Percentiles rank a stretch among this genome's conserved stretches.
Conservation (phyloP, 1,140 invertebrate species). For the Trinorchestia longiramus region DNA sequence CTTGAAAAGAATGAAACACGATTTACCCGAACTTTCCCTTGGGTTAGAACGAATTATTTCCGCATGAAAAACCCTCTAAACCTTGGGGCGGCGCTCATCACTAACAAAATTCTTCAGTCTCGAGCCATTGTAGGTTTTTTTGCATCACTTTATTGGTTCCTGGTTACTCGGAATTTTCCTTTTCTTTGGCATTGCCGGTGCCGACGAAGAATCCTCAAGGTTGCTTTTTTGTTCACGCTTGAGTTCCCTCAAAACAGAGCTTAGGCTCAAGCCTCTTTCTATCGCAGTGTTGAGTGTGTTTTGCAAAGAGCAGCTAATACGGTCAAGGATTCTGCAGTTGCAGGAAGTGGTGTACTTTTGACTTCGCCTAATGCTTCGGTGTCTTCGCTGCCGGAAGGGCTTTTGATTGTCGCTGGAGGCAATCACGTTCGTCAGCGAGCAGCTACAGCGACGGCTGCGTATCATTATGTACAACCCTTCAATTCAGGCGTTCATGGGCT, state of each 20-base stretch:
- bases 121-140: background rate
- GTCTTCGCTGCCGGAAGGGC: background rate
- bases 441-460: background rate
- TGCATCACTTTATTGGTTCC: constrained; percentile 19
- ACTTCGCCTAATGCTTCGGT: background rate
- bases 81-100: background rate
- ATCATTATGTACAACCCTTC: background rate
- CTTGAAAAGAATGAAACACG: background rate
- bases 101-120: constrained; percentile 2
- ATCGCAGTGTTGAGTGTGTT: background rate
- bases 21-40: background rate
- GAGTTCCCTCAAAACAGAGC: constrained; percentile 25
- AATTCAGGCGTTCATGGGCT: background rate
- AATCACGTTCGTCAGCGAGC: background rate
- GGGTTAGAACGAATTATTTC: background rate
- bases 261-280: background rate
- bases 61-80: background rate
- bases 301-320: background rate
- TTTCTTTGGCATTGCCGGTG: background rate
- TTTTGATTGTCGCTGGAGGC: background rate
- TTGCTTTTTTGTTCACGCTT: constrained; percentile 29
- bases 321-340: background rate
- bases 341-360: constrained; percentile 13
- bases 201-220: constrained; percentile 11
- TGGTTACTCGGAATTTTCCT: background rate